These are phyloP conservation scores for Megaptera novaeangliae DNA, from an alignment of 2,113 vertebrate species.

Conservation along the genomic window DNA sequence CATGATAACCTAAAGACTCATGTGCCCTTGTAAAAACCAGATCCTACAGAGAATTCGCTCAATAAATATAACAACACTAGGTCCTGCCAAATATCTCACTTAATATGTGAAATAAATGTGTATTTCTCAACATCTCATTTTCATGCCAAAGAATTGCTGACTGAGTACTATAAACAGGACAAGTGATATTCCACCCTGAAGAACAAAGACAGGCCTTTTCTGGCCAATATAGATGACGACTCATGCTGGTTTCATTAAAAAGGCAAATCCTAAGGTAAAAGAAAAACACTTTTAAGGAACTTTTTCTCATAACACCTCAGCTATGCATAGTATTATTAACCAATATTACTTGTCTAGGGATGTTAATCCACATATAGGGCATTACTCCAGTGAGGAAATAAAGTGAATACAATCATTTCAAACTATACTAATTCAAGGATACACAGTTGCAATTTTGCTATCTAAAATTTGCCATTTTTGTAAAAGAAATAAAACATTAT, in stretches of 20 bases:
- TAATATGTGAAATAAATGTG: slow-evolving; percentile 4
- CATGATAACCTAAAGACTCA: neutral
- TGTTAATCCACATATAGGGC: neutral
- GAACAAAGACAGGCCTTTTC: neutral
- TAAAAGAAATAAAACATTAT: neutral
- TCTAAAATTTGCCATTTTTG: neutral
- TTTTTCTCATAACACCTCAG: neutral
- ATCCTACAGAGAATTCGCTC: neutral
- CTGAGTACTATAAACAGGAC: neutral
- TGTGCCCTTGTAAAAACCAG: neutral
- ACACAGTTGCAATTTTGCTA: neutral
- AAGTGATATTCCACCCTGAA: neutral
- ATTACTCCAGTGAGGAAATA: neutral
- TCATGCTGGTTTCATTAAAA: neutral
- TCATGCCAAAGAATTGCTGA: neutral
- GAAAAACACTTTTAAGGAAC: neutral
- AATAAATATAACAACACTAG: neutral
- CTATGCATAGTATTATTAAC: neutral
- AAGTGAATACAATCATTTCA: neutral
- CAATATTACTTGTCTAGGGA: neutral
- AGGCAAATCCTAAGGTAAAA: neutral
- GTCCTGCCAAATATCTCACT: neutral
- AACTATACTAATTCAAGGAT: neutral
- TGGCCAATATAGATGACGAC: neutral
- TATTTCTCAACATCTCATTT: slow-evolving; percentile 16